Conservation (phyloP, 2,113 vertebrate species). For the Hystrix brachyura region DNA sequence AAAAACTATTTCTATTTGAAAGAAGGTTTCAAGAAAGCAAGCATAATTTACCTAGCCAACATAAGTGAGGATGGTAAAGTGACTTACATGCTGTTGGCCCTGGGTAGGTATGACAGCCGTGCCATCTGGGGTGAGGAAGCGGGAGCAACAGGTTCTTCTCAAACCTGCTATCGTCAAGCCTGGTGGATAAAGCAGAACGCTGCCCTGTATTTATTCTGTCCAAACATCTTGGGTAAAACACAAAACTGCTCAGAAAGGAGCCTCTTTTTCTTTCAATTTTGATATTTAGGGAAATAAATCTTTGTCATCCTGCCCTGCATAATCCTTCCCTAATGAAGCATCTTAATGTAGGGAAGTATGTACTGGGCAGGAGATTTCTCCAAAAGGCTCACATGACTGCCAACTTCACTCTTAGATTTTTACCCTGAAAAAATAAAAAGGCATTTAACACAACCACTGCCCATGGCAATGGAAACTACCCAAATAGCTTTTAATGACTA, state of each 20-base stretch:
- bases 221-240: neutral
- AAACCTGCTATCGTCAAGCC: neutral
- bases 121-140: neutral
- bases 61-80: neutral
- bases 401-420: no score
- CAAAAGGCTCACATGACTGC: neutral
- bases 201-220: neutral
- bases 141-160: neutral
- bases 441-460: neutral
- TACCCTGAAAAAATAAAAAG: neutral
- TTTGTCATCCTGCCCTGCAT: neutral
- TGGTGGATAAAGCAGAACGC: neutral
- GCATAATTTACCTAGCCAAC: neutral
- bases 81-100: neutral
- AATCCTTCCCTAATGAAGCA: neutral
- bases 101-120: neutral
- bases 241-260: neutral
- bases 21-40: fast-evolving
- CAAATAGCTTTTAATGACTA: neutral
- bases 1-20: neutral
- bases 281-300: neutral
- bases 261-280: neutral
- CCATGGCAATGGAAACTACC: no score
- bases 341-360: neutral
- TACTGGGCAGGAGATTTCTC: neutral